Percentiles rank a stretch among this genome's conserved stretches.
Conservation (phyloP, 2,113 vertebrate genomes). For the Mohoua ochrocephala region DNA sequence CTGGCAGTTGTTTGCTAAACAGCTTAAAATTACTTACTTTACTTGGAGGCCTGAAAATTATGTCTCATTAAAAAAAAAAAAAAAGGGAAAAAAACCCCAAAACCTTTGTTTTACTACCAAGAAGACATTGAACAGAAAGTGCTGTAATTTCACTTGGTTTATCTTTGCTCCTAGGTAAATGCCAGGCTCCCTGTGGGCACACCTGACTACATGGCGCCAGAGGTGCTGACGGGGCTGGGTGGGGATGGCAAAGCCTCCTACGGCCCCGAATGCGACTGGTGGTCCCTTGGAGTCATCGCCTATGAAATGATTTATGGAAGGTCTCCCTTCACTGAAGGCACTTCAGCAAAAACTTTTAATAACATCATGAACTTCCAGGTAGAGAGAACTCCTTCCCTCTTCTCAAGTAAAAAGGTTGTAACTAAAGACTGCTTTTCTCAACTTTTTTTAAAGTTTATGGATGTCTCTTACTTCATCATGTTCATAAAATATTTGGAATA, state of each 20-base stretch:
- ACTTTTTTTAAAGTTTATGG: neutral
- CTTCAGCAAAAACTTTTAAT: conserved; percentile 84
- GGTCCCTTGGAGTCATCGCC: conserved; percentile 91
- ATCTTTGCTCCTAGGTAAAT: conserved; percentile 64
- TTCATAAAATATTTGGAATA: neutral
- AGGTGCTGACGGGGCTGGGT: conserved; percentile 79
- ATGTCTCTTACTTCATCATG: neutral
- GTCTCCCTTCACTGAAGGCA: conserved; percentile 86
- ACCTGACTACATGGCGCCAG: conserved; percentile 92
- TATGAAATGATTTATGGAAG: conserved; percentile 93
- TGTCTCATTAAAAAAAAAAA: neutral
- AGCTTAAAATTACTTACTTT: neutral
- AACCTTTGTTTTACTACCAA: neutral
- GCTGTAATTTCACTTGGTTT: neutral
- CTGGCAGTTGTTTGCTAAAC: neutral
- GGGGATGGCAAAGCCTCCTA: conserved; percentile 76
- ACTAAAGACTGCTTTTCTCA: neutral
- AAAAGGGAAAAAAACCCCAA: neutral
- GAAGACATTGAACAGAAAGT: neutral
- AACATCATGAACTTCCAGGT: conserved; percentile 97
- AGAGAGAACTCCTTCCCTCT: neutral
- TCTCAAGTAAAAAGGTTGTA: neutral
- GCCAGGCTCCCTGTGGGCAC: conserved; percentile 82
- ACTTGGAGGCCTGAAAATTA: neutral
- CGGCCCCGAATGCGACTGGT: conserved; percentile 91